A percentile compares a stretch with the other conserved stretches of the same genome.
phyloP scores from a whole-genome alignment of 1,140 invertebrate species.

The Philopotamus ludificatus region DNA sequence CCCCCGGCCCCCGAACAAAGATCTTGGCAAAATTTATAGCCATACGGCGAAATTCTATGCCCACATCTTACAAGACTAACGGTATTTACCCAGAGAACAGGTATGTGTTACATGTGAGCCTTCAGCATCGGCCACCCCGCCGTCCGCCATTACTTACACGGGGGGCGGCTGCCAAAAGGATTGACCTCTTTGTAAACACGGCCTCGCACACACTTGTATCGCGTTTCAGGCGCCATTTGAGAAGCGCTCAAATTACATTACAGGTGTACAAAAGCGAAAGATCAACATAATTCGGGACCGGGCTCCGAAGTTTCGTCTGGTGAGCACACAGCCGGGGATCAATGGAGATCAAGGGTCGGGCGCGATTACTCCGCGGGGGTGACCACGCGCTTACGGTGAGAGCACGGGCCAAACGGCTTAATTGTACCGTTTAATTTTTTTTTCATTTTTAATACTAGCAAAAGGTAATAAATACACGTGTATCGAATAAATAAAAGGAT shows the following conservation, averaged over 20 bases:
- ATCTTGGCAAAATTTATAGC: conserved; percentile 37
- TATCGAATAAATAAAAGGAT: no score
- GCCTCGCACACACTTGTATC: conserved; percentile 1
- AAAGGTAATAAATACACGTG: no score
- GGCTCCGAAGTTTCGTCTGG: no score
- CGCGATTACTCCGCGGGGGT: no score
- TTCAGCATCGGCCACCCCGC: conserved; percentile 15
- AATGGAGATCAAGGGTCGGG: no score
- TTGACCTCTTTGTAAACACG: conserved; percentile 30
- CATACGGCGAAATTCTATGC: conserved; percentile 35
- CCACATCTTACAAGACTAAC: conserved; percentile 35
- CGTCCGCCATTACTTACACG: conserved; percentile 21
- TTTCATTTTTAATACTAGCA: no score
- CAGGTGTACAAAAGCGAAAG: no score
- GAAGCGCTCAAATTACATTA: neutral
- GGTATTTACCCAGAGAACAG: conserved; percentile 30
- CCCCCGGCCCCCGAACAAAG: conserved; percentile 30
- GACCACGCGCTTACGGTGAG: no score
- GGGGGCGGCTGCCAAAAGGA: conserved; percentile 25
- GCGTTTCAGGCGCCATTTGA: neutral
- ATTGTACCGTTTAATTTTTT: no score
- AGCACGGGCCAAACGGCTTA: no score
- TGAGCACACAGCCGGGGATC: no score
- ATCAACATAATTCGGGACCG: no score
- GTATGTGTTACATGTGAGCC: conserved; percentile 21